Evolutionary conservation across 2,797 vertebrate species (phyloP), one percentile per base, ranked within the genome.

Genomic region (Lacerta agilis): DNA sequence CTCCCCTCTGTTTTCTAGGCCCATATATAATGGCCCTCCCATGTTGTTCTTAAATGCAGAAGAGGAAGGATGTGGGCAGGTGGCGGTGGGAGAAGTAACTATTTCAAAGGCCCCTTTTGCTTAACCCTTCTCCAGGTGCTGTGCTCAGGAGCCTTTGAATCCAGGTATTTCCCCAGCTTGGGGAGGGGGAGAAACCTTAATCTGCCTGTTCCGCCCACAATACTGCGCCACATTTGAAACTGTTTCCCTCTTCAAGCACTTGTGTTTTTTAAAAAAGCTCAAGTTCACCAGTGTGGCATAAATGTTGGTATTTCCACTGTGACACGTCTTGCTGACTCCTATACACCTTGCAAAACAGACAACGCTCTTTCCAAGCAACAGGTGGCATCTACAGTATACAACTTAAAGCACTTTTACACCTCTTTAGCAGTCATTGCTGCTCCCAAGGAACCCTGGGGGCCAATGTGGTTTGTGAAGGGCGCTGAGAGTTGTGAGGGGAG

Each of bases 41-140:
- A 33, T n/a, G 10, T 78, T 71, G 43, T 69, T n/a, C 73, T 41
- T 55, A n/a, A 64, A 55, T 43, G 71, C 38, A 23, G 15, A 61
- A 15, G 67, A 83, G n/a, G 61, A 49, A 83, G 76, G 41, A 36
- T 55, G 76, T 25, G 13, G 73, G 33, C n/a, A 69, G 73, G 45
- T 82, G 55, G 7, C 41, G 71, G 33, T 58, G 73, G 80, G 61
- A 87, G 72, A 41, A 33, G 17, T 43, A 86, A 71, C 79, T 61
- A 85, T 72, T 85, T 89, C 58, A 86, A 86, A 86, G 72, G 27
- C 20, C 83, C 43, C 15, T 55, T 82, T 69, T 69, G 29, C 15
- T 58, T 79, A 55, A 58, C n/a, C 69, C 64, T 82, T 58, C 38
- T 18, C 45, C 76, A 83, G 81, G 75, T 71, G 73, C 73, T 58